A percentile compares a stretch with the other conserved stretches of the same genome.
phyloP scores from a whole-genome alignment of 2,113 vertebrate species.

The Clarias batrachus region DNA sequence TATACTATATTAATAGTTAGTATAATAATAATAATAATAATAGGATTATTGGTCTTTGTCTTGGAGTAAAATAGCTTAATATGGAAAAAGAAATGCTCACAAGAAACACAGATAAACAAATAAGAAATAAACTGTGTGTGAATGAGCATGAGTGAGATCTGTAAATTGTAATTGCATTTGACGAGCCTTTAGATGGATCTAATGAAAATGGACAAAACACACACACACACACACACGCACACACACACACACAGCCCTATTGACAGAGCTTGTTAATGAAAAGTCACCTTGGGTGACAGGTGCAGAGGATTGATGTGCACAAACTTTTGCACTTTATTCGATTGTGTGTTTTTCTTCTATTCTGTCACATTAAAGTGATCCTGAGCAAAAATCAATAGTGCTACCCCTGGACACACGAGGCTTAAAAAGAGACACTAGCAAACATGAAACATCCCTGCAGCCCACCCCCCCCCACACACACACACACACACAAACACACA shows the following conservation, averaged over 20 bases:
- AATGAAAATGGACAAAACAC: conserved; percentile 82
- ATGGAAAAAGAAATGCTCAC: conserved; percentile 34
- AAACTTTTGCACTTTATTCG: conserved; percentile 87
- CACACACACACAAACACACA: neutral
- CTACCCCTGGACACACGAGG: neutral
- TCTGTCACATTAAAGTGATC: conserved; percentile 22
- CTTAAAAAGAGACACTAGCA: neutral
- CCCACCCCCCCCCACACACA: conserved; percentile 13
- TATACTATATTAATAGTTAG: too few species aligned
- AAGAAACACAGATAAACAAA: conserved; percentile 51
- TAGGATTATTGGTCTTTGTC: too few species aligned
- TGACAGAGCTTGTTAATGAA: conserved; percentile 94
- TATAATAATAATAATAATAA: too few species aligned
- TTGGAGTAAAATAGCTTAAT: neutral
- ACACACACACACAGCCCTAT: conserved; percentile 70
- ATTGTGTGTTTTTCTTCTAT: conserved; percentile 67
- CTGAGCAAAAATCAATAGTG: neutral
- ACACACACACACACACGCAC: conserved; percentile 4
- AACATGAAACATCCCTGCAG: neutral
- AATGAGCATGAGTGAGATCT: conserved; percentile 69
- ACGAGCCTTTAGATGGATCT: conserved; percentile 77
- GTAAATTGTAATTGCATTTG: conserved; percentile 78
- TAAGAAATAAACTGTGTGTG: conserved; percentile 54
- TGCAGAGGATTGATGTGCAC: conserved; percentile 82
- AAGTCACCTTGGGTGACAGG: conserved; percentile 88